Evolutionary conservation across 2,113 vertebrate genomes (phyloP).

Genomic region (Tragelaphus strepsiceros): DNA sequence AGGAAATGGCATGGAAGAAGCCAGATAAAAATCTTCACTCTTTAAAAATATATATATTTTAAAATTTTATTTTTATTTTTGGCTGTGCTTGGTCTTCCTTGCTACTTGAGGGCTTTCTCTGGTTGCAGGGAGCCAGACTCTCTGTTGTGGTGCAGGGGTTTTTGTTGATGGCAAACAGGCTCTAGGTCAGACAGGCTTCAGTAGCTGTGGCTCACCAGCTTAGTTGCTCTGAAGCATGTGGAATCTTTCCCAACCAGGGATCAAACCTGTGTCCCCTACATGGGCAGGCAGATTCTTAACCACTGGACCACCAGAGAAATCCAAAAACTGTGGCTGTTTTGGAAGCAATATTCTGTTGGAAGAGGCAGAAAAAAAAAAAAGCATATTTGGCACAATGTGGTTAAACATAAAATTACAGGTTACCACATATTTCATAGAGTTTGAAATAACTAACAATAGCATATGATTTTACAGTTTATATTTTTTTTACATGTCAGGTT

Average conservation of each 20-base stretch:
- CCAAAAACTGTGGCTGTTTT: background rate
- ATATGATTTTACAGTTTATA: background rate
- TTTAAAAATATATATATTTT: background rate
- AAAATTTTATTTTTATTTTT: background rate
- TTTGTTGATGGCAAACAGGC: background rate
- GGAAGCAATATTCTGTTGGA: background rate
- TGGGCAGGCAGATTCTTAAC: background rate
- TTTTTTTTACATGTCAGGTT: background rate
- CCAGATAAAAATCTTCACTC: background rate
- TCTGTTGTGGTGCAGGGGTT: background rate
- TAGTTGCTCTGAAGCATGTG: background rate
- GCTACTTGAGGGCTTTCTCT: background rate
- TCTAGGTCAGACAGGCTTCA: background rate
- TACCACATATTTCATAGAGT: background rate
- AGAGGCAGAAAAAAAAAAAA: background rate
- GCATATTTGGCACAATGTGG: background rate
- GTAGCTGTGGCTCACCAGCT: background rate
- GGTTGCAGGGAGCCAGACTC: background rate
- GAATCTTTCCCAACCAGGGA: background rate
- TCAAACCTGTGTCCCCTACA: background rate
- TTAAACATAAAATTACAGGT: conserved; percentile 11
- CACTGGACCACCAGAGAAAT: background rate
- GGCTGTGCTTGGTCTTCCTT: background rate
- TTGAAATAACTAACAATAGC: conserved; percentile 1
- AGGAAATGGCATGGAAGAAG: background rate